A percentile compares a stretch with the other conserved stretches of the same genome.
phyloP scores from a whole-genome alignment of 30 jellyfish, hydroid and myxozoan species.

The Hydra vulgaris region DNA sequence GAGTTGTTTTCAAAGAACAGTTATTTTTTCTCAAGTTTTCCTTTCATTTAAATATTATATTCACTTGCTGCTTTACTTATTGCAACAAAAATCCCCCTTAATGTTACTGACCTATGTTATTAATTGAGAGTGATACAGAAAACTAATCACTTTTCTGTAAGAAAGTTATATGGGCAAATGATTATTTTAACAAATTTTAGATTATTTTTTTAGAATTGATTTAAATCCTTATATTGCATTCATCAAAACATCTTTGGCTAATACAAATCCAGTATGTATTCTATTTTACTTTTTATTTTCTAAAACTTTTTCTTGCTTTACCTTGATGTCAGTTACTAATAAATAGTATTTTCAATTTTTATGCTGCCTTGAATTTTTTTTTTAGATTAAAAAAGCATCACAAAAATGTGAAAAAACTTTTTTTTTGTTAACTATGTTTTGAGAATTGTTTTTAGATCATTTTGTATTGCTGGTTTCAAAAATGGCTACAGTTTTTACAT shows the following conservation, averaged over 20 bases:
- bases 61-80: neutral
- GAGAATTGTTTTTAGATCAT: neutral
- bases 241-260: constrained; percentile 59
- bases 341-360: neutral
- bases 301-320: neutral
- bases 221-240: constrained; percentile 78
- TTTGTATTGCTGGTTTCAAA: neutral
- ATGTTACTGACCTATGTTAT: neutral
- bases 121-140: neutral
- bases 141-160: neutral
- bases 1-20: neutral
- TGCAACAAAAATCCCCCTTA: neutral
- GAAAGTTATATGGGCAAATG: neutral
- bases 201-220: constrained; percentile 49
- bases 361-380: neutral
- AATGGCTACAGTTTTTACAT: neutral
- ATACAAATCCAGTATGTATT: constrained; percentile 63
- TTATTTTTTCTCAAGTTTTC: neutral
- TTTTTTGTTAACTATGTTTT: neutral
- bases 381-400: neutral
- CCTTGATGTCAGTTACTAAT: neutral
- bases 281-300: neutral
- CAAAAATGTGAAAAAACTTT: neutral
- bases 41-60: neutral
- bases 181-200: neutral